Evolutionary conservation across 2,797 vertebrate genomes (phyloP).

Genomic region (Syndactyla subalaris): DNA sequence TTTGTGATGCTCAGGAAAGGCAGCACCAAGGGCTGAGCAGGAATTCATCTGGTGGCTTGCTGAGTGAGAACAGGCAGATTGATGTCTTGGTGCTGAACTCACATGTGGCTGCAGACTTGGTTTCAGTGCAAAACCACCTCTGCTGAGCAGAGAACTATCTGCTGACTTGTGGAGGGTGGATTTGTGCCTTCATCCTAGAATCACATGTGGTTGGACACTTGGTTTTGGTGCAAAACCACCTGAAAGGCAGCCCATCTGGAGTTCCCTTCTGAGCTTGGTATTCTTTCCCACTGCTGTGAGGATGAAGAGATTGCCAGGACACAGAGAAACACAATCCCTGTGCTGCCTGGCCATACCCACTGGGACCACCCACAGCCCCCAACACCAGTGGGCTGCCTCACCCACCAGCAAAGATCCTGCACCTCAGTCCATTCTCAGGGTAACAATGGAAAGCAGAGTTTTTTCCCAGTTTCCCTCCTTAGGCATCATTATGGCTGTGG

Average conservation of each 20-base stretch:
- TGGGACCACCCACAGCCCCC: not conserved
- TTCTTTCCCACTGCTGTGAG: not conserved
- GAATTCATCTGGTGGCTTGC: not conserved
- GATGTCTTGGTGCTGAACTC: not conserved
- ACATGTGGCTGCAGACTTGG: fast-evolving
- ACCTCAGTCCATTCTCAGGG: not conserved
- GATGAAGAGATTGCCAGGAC: not conserved
- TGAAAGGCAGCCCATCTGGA: not conserved
- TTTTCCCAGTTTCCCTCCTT: not conserved
- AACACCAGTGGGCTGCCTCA: fast-evolving
- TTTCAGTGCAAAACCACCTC: not conserved
- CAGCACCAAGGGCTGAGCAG: not conserved
- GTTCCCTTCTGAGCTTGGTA: not conserved
- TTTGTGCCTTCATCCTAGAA: not conserved
- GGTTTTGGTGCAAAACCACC: not conserved
- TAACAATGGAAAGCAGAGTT: not conserved
- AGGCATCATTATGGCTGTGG: not conserved
- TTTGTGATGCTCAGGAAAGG: not conserved
- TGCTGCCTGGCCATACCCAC: fast-evolving
- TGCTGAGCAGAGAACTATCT: not conserved
- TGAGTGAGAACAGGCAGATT: fast-evolving
- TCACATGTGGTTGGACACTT: fast-evolving
- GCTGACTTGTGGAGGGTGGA: not conserved
- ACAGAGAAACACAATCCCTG: not conserved
- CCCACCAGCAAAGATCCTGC: not conserved